Evolutionary conservation across 2,797 vertebrate genomes (phyloP).

Genomic region (Cygnus olor): DNA sequence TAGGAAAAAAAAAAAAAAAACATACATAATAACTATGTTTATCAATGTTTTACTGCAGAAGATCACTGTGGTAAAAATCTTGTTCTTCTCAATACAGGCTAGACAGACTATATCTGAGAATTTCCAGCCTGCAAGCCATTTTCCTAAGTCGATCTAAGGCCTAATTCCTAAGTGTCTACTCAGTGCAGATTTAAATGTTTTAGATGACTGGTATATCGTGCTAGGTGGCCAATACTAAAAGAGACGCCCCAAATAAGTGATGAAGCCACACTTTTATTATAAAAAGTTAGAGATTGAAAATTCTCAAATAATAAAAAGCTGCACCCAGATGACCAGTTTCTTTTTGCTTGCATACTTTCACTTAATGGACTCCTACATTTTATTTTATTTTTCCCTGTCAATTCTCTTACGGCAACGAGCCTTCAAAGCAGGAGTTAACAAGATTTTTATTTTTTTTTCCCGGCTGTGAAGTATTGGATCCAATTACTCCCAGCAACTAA

Average conservation of each 20-base stretch:
- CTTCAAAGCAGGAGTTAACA: conserved; percentile 69
- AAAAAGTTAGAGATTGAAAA: conserved; percentile 24
- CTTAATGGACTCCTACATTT: background rate
- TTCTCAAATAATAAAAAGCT: background rate
- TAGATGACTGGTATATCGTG: background rate
- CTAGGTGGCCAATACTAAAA: background rate
- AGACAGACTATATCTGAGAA: background rate
- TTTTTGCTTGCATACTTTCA: conserved; percentile 27
- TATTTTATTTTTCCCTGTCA: background rate
- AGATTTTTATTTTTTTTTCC: conserved; percentile 45
- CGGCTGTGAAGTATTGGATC: conserved; percentile 78
- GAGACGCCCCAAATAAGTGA: background rate
- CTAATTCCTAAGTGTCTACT: conserved; percentile 37
- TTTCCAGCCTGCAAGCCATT: conserved; percentile 32
- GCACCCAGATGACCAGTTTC: background rate
- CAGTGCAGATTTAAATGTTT: background rate
- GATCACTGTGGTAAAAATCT: conserved; percentile 56
- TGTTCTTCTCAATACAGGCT: conserved; percentile 33
- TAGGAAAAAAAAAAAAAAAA: conserved; percentile 37
- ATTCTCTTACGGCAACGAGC: conserved; percentile 64
- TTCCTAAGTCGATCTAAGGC: background rate
- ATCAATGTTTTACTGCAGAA: conserved; percentile 58
- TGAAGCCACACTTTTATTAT: background rate
- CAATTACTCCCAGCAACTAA: conserved; percentile 83
- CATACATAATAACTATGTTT: conserved; percentile 52